A percentile compares a stretch with the other conserved stretches of the same genome.
These are phyloP conservation scores for Picus viridis DNA, from an alignment of 2,797 vertebrate genomes.

Conservation along the genomic window DNA sequence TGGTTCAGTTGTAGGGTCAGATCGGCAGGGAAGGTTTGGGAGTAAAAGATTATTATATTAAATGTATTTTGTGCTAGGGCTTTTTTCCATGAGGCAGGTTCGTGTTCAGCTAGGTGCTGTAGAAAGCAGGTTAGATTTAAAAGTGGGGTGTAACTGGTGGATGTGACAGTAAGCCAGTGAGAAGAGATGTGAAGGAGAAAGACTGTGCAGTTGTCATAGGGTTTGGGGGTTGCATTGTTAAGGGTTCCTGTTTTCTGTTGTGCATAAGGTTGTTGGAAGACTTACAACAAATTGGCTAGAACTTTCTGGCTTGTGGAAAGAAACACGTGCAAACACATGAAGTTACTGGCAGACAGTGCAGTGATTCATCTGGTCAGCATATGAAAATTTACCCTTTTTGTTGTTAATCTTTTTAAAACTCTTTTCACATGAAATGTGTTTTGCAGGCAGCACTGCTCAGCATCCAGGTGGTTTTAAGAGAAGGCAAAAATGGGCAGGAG, in stretches of 20 bases:
- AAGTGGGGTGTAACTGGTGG: neutral
- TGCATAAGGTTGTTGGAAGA: neutral
- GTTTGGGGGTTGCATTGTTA: neutral
- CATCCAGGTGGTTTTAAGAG: neutral
- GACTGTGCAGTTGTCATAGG: neutral
- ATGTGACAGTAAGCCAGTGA: neutral
- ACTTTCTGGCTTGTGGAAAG: neutral
- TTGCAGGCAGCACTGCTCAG: neutral
- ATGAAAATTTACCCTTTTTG: neutral
- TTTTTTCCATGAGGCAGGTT: neutral
- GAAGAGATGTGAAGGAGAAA: neutral
- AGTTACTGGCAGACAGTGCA: neutral
- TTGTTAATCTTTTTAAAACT: neutral
- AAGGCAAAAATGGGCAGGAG: neutral
- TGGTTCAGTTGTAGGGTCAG: neutral
- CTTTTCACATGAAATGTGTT: accelerated
- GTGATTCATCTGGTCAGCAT: neutral
- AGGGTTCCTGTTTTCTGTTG: neutral
- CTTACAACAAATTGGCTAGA: neutral
- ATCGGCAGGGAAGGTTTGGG: neutral
- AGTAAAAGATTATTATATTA: neutral
- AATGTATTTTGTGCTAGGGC: neutral
- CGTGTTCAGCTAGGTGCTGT: neutral
- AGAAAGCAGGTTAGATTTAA: neutral
- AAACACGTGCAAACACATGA: neutral